Percentiles rank a stretch among this genome's conserved stretches.
These are phyloP conservation scores for Tinea pellionella DNA, from an alignment of 2,888 invertebrate genomes.

Conservation along the genomic window DNA sequence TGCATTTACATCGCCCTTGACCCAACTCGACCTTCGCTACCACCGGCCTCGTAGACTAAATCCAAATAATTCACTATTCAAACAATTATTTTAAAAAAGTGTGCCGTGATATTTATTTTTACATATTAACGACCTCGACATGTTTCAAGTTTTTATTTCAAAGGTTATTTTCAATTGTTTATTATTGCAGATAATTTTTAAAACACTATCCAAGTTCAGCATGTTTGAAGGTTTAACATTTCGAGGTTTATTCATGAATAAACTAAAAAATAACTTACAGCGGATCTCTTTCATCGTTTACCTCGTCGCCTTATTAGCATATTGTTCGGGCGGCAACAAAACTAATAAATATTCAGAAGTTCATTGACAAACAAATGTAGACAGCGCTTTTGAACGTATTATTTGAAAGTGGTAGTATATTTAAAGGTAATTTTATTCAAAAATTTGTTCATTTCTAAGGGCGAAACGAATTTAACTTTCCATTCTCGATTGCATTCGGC, in stretches of 20 bases:
- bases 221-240: background rate
- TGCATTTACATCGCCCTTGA: slow-evolving; percentile 11
- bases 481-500: background rate
- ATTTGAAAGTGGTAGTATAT: background rate
- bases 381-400: background rate
- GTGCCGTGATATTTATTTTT: background rate
- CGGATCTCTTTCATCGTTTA: background rate
- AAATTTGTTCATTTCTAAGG: background rate
- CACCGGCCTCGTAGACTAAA: slow-evolving; percentile 1
- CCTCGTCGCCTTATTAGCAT: background rate
- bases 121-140: background rate
- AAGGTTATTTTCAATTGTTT: background rate
- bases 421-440: background rate
- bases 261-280: background rate
- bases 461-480: background rate
- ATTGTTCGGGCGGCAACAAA: background rate
- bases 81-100: background rate
- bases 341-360: slow-evolving; percentile 2
- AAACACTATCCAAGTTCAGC: background rate
- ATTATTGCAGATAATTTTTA: background rate
- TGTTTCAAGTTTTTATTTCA: background rate
- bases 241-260: background rate
- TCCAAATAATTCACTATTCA: background rate
- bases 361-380: background rate
- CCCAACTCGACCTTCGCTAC: slow-evolving; percentile 3